phyloP scores from a whole-genome alignment of 2,113 vertebrate genomes.

The Rattus rattus region DNA sequence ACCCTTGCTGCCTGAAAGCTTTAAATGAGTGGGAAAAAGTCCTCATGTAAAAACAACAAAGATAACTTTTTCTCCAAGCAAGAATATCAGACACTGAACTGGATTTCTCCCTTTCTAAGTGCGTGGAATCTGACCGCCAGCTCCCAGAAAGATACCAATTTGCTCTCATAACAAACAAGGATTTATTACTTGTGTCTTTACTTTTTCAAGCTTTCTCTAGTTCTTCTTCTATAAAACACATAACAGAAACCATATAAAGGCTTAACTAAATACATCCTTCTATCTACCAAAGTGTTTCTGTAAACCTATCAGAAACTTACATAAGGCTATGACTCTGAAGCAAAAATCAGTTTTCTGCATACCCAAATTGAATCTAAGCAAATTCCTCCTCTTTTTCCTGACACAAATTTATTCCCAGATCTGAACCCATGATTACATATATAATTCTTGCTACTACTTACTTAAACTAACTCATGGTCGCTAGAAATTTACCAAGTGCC shows the following conservation, averaged over 20 bases:
- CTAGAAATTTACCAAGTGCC: neutral
- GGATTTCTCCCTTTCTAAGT: neutral
- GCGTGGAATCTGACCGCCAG: neutral
- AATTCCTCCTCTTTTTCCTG: neutral
- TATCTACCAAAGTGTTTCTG: neutral
- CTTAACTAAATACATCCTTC: neutral
- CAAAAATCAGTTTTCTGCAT: neutral
- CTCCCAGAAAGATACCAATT: neutral
- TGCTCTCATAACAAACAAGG: neutral
- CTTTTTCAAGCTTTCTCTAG: neutral
- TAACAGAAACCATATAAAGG: neutral
- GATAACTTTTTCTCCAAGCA: neutral
- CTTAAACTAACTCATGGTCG: neutral
- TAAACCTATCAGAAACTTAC: neutral
- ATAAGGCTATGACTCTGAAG: neutral
- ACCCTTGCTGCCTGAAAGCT: neutral
- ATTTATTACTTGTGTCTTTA: neutral
- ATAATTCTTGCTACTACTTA: neutral
- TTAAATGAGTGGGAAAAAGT: neutral
- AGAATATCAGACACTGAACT: neutral
- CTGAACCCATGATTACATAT: neutral
- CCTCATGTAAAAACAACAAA: neutral
- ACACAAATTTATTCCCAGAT: neutral
- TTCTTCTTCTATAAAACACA: conserved; percentile 6
- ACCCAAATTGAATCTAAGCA: neutral